Conservation (phyloP, 2,113 vertebrate genomes). For the Laticauda laticaudata region DNA sequence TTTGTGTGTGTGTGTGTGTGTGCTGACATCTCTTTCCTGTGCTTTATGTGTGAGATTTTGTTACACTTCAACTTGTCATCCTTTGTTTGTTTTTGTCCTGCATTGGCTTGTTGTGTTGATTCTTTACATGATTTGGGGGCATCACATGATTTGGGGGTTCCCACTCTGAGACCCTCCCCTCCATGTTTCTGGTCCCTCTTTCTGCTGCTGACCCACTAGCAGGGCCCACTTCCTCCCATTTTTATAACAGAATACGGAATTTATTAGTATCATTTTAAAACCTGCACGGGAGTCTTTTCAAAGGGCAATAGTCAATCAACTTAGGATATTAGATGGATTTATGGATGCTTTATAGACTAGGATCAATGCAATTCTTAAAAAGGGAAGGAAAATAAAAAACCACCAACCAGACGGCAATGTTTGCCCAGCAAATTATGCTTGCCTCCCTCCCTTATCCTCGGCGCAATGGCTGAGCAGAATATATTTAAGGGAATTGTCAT, state of each 20-base stretch:
- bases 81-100: not conserved
- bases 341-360: slow-evolving; percentile 44
- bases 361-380: slow-evolving; percentile 56
- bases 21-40: not conserved
- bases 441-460: not conserved
- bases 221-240: not conserved
- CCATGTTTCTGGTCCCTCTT: not conserved
- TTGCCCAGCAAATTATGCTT: slow-evolving; percentile 52
- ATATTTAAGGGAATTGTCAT: slow-evolving; percentile 23
- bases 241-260: not conserved
- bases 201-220: not conserved
- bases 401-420: slow-evolving; percentile 27
- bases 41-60: not conserved
- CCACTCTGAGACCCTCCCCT: no score
- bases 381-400: no score
- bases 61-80: not conserved
- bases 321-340: slow-evolving; percentile 52
- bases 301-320: slow-evolving; percentile 59
- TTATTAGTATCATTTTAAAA: slow-evolving; percentile 23
- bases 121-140: not conserved
- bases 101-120: not conserved
- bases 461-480: slow-evolving; percentile 4
- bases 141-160: not conserved
- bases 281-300: slow-evolving; percentile 43
- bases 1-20: not conserved